A percentile compares a stretch with the other conserved stretches of the same genome.
These are phyloP conservation scores for Aphelinus atriplicis DNA, from an alignment of 1,140 invertebrate species.

Conservation along the genomic window DNA sequence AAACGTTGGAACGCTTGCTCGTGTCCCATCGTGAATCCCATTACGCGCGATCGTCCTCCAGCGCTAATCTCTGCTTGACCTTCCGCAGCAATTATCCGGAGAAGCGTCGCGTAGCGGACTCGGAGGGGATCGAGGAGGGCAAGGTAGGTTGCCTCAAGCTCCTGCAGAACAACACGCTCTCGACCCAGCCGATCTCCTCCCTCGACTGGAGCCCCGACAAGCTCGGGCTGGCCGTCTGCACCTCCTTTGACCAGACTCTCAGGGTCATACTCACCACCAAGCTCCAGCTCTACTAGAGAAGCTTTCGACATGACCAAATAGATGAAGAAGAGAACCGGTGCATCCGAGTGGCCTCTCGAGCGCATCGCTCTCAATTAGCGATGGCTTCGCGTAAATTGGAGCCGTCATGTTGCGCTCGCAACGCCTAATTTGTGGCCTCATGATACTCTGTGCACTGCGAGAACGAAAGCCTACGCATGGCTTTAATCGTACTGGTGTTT, in stretches of 20 bases:
- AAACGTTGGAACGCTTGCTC: neutral
- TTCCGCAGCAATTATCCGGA: slow-evolving; percentile 82
- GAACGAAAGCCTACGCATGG: neutral
- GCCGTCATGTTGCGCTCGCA: slow-evolving; percentile 2
- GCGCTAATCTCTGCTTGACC: slow-evolving; percentile 13
- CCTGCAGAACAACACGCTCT: slow-evolving; percentile 82
- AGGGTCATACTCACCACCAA: slow-evolving; percentile 90
- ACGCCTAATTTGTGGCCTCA: slow-evolving; percentile 14
- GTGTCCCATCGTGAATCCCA: neutral
- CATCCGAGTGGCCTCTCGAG: neutral
- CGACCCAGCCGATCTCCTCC: slow-evolving; percentile 88
- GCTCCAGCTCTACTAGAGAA: slow-evolving; percentile 71
- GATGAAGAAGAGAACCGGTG: neutral
- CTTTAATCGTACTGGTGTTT: too few species aligned
- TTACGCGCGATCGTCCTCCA: neutral
- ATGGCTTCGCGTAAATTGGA: slow-evolving; percentile 9
- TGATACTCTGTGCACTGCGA: too few species aligned
- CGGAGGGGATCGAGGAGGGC: slow-evolving; percentile 77
- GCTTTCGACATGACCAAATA: neutral
- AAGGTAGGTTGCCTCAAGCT: slow-evolving; percentile 79
- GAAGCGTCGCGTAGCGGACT: slow-evolving; percentile 74
- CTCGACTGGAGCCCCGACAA: slow-evolving; percentile 95
- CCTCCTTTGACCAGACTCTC: slow-evolving; percentile 92
- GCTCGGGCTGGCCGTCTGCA: slow-evolving; percentile 85
- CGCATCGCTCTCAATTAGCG: slow-evolving; percentile 17